Conservation (phyloP, 2,888 invertebrate genomes). For the Parthenolecanium corni region DNA sequence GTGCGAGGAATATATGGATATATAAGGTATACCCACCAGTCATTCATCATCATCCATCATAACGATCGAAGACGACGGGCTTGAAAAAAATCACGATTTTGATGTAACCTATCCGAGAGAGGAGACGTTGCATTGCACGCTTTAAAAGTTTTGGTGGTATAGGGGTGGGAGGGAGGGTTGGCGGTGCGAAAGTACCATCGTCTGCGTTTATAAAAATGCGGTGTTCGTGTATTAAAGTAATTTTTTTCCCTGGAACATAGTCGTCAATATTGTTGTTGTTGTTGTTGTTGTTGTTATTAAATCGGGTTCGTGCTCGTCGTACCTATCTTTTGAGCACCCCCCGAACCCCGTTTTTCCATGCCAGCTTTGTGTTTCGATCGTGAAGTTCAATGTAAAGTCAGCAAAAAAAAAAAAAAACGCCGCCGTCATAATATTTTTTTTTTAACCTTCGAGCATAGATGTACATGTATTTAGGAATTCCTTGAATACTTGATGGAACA, state of each 20-base stretch:
- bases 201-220: slow-evolving; percentile 26
- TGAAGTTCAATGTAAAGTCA: neutral
- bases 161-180: too few species aligned
- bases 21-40: neutral
- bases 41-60: slow-evolving; percentile 28
- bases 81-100: slow-evolving; percentile 11
- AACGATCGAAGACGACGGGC: slow-evolving; percentile 10
- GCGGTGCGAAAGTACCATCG: neutral
- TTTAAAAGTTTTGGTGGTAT: too few species aligned
- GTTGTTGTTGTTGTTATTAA: neutral
- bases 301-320: too few species aligned
- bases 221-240: slow-evolving; percentile 24
- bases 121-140: too few species aligned
- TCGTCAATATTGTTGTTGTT: neutral
- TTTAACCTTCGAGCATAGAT: too few species aligned
- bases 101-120: slow-evolving; percentile 22
- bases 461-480: too few species aligned
- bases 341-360: too few species aligned
- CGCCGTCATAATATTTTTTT: too few species aligned
- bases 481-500: too few species aligned
- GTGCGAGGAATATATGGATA: neutral
- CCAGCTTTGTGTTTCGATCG: neutral
- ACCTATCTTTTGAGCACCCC: too few species aligned
- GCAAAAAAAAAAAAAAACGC: neutral
- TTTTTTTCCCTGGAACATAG: slow-evolving; percentile 1